phyloP scores from a whole-genome alignment of 1,140 invertebrate species.

The Heterodera schachtii region DNA sequence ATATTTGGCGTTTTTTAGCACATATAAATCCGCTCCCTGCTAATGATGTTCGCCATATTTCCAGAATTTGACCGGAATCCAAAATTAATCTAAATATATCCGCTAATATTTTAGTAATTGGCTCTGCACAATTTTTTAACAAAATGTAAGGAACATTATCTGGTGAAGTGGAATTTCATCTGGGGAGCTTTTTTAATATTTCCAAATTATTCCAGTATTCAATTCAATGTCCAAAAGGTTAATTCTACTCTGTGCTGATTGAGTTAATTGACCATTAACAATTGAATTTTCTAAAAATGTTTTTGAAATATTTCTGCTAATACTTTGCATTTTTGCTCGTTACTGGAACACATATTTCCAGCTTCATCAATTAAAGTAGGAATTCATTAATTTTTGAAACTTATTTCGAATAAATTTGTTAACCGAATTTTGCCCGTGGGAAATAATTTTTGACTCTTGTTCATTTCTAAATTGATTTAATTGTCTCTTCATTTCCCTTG shows the following conservation, averaged over 20 bases:
- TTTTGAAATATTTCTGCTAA: slow-evolving; percentile 9
- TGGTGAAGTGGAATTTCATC: background rate
- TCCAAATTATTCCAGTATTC: background rate
- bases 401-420: slow-evolving; percentile 3
- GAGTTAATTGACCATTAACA: background rate
- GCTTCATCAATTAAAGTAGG: background rate
- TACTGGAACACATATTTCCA: background rate
- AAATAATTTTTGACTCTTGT: background rate
- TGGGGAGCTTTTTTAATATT: background rate
- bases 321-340: background rate
- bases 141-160: slow-evolving; percentile 2
- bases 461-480: background rate
- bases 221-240: background rate
- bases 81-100: background rate
- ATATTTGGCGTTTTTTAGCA: too few species aligned
- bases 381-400: background rate
- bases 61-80: background rate
- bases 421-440: background rate
- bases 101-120: background rate
- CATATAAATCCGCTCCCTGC: too few species aligned
- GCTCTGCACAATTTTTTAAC: slow-evolving; percentile 1
- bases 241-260: background rate
- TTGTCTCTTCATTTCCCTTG: background rate
- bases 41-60: slow-evolving; percentile 1
- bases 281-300: background rate